Evolutionary conservation across 1,140 invertebrate species (phyloP).

Genomic region (Heliconius eleuchia): DNA sequence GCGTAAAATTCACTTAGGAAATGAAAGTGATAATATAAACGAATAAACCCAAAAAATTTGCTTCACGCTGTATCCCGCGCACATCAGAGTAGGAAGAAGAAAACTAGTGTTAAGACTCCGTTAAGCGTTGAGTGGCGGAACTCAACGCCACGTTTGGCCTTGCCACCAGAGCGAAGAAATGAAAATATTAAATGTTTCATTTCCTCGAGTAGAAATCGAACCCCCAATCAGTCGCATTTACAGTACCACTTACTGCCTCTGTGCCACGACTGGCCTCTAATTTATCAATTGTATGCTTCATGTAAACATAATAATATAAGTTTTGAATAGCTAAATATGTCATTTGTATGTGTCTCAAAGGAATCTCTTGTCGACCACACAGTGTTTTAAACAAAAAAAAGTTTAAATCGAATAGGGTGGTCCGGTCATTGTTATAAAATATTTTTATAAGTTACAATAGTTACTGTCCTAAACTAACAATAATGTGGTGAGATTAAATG

Average conservation of each 20-base stretch:
- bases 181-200: too few species aligned
- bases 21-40: neutral
- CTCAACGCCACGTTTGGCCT: too few species aligned
- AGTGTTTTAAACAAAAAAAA: neutral
- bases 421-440: conserved; percentile 38
- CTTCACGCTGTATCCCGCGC: too few species aligned
- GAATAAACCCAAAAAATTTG: neutral
- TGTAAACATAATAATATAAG: neutral
- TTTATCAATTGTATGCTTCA: neutral
- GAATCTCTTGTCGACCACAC: conserved; percentile 1
- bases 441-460: conserved; percentile 37
- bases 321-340: neutral
- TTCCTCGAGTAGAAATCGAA: too few species aligned
- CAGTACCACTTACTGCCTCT: too few species aligned
- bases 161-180: too few species aligned
- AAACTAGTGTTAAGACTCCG: too few species aligned
- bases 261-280: too few species aligned
- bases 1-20: neutral
- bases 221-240: too few species aligned
- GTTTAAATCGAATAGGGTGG: conserved; percentile 30
- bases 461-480: conserved; percentile 37
- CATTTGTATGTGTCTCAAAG: neutral
- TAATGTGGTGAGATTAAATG: conserved; percentile 22
- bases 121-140: too few species aligned
- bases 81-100: too few species aligned